Base-by-base conservation (phyloP, 2,113 vertebrate genomes). In the Callospermophilus lateralis region DNA sequence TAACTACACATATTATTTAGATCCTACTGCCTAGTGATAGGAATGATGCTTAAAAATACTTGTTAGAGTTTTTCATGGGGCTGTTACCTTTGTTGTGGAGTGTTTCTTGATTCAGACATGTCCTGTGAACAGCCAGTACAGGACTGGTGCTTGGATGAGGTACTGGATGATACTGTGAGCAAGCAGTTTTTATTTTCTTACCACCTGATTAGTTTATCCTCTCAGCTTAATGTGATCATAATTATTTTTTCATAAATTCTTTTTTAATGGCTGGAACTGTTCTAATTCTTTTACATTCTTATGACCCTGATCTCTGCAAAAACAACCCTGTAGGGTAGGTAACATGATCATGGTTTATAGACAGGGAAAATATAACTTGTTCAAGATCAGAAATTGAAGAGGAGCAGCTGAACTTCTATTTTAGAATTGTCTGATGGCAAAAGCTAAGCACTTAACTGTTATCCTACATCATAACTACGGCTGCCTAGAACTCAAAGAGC, bases 321-420 rank as follows among this genome's bases (percentile, higher is more conserved):
- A 95, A 84, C 22, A 79, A 51, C 48, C 2, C 5, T 83, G 3
- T 72, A 70, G 22, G 13, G 1, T 92, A 73, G 42, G 48, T 53
- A 95, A 58, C 3, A 39, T n/a, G 48, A 93, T 83, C 42, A n/a
- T 37, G 24, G 65, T 89, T 94, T 88, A 97, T 11, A 91, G 55
- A 93, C 68, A 81, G 34, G 51, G 30, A 93, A 95, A 73, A 34
- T 24, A 8, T 80, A 86, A 86, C 37, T 89, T 74, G 26, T 55
- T 45, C 16, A 86, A 80, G 55, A 91, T 58, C n/a, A 93, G 37
- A 79, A 26, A 30, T n/a, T 83, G 53, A 96, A 91, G 68, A 81
- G 26, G 24, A 58, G 26, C 12, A 85, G 5, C 78, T 84, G 6
- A 63, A 92, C 78, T 92, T 95, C 4, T 15, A 24, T 83, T 78